Evolutionary conservation across 1,140 invertebrate genomes (phyloP).

Genomic region (Reticulitermes speratus): DNA sequence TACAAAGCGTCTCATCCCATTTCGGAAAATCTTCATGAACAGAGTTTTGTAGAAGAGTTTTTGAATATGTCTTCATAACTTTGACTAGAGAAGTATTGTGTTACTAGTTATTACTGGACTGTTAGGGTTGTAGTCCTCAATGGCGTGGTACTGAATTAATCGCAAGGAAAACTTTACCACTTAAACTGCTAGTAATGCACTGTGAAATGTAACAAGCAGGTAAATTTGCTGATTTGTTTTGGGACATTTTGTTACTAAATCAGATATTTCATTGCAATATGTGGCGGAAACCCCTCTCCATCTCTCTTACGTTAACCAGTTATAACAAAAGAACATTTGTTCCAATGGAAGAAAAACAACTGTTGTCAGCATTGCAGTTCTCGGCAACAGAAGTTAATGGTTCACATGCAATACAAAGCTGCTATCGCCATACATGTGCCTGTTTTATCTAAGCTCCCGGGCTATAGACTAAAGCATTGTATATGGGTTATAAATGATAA

Average conservation of each 20-base stretch:
- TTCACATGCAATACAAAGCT: neutral
- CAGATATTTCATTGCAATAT: neutral
- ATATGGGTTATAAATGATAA: conserved; percentile 19
- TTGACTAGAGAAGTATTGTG: too few species aligned
- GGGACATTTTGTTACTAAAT: neutral
- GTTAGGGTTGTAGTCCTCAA: too few species aligned
- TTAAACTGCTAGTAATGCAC: neutral
- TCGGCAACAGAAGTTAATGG: neutral
- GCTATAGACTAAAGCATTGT: conserved; percentile 16
- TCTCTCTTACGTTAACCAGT: neutral
- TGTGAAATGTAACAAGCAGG: neutral
- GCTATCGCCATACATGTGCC: neutral
- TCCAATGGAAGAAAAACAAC: neutral
- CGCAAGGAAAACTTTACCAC: too few species aligned
- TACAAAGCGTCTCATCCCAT: too few species aligned
- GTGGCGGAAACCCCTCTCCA: neutral
- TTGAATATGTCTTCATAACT: too few species aligned
- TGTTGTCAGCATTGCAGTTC: neutral
- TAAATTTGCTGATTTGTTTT: neutral
- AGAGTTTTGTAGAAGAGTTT: too few species aligned
- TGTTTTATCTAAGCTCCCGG: neutral
- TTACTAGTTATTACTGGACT: too few species aligned
- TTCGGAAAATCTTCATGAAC: too few species aligned
- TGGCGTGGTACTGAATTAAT: too few species aligned
- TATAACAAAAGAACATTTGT: neutral